Base-by-base conservation (phyloP, 1,140 invertebrate genomes). In the Tigriopus japonicus region DNA sequence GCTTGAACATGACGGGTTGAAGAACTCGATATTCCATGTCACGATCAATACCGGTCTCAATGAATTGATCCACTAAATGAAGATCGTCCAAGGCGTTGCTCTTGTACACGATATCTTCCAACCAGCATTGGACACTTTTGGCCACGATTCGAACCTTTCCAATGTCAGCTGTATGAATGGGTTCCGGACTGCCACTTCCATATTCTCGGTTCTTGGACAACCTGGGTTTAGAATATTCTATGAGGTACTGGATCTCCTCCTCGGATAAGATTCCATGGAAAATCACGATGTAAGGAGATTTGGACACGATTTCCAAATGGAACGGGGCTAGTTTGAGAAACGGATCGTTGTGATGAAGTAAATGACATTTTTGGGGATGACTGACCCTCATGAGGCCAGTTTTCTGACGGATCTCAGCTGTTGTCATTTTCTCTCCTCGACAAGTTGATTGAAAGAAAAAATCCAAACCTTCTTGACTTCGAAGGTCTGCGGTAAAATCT, bases 341-440 rank as follows among this genome's bases (percentile, higher is more conserved):
- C 6, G 58, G 58, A 54, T 60, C 43, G 13, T 60, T 21, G 23
- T 60, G 58, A 51, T 60, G 58, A 17, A 60, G 58, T 1, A 52
- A 24, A 53, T 2, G 3, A 35, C 58, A 60, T 24, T 60, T 60
- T 49, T 3, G 28, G 3, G n/a, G n/a, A 17, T 15, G 3, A 5
- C 10, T 49, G 45, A 15, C 45, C 45, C n/a, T 3, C 45, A 5
- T 21, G n/a, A n/a, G n/a, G n/a, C n/a, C 45, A 49, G 10, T 17
- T 12, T 49, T 49, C 3, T 49, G 12, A 49, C 42, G 45, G 10
- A 49, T 12, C 21, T 49, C n/a, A 21, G 45, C 45, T 49, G 45
- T 21, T 3, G 2, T 12, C n/a, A 49, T 49, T 3, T 12, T 21
- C 12, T 49, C 45, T 12, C 45, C 45, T 3, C 45, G 21, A 17